phyloP scores from a whole-genome alignment of 2,797 vertebrate species.

The Rhynchotus rufescens region DNA sequence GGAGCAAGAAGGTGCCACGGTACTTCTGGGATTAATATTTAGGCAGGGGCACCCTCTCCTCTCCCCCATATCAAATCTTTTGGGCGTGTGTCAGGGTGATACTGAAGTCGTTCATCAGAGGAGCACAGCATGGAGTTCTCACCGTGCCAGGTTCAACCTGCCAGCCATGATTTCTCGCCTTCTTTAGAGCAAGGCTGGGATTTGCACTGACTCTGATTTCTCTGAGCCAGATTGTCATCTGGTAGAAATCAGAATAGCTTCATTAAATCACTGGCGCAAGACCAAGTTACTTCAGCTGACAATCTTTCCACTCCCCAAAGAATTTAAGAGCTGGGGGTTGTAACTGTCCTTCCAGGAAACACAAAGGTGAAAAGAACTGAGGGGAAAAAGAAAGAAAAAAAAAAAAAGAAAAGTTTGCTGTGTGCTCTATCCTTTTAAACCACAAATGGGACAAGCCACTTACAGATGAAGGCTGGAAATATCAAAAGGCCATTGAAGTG shows the following conservation, averaged over 20 bases:
- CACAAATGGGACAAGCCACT: neutral
- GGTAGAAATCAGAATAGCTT: conserved; percentile 35
- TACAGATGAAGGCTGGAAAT: neutral
- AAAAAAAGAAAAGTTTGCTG: neutral
- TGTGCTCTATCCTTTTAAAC: neutral
- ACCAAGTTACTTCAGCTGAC: neutral
- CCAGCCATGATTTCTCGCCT: conserved; percentile 32
- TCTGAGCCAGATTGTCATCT: conserved; percentile 40
- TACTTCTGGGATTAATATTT: neutral
- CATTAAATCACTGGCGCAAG: neutral
- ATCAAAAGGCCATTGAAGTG: neutral
- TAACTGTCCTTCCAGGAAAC: neutral
- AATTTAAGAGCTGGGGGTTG: neutral
- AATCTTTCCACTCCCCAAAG: neutral
- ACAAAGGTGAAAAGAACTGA: neutral
- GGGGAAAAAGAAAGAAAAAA: neutral
- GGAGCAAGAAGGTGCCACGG: neutral
- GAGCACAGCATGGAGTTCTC: neutral
- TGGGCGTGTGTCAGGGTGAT: neutral
- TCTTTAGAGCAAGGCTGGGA: neutral
- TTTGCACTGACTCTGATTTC: conserved; percentile 2
- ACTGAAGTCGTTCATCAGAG: neutral
- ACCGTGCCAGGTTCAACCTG: conserved; percentile 34
- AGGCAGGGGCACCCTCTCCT: neutral
- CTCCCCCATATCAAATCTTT: neutral